phyloP scores from a whole-genome alignment of 1,140 invertebrate genomes.

The Oreohelix idahoensis region DNA sequence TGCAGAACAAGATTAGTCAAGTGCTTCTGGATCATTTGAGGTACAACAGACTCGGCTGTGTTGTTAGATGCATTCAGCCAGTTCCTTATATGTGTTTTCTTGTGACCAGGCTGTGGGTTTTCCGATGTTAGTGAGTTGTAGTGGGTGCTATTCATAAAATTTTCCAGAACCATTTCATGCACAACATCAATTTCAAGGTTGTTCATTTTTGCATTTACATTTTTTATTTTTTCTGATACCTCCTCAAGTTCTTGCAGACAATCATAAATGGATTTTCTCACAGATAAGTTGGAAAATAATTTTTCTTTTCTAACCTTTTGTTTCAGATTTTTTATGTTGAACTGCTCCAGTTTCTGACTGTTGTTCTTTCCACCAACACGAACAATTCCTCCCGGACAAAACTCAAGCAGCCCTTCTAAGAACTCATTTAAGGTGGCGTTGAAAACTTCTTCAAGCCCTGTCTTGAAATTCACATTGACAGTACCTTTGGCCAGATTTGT shows the following conservation, averaged over 20 bases:
- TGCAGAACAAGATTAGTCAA: slow-evolving; percentile 9
- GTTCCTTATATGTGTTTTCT: background rate
- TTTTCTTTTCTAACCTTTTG: slow-evolving; percentile 32
- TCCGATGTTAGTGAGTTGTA: background rate
- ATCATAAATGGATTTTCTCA: background rate
- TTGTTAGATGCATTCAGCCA: slow-evolving; percentile 19
- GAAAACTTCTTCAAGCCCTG: slow-evolving; percentile 30
- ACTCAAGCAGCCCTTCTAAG: slow-evolving; percentile 77
- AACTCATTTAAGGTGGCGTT: slow-evolving; percentile 33
- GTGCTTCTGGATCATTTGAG: slow-evolving; percentile 1
- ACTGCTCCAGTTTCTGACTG: slow-evolving; percentile 62
- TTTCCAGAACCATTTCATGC: background rate
- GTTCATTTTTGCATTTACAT: slow-evolving; percentile 14
- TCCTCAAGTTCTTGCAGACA: background rate
- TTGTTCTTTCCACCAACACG: slow-evolving; percentile 83
- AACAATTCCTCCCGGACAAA: slow-evolving; percentile 73
- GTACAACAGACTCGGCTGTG: background rate
- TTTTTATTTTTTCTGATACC: background rate
- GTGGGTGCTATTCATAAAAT: background rate
- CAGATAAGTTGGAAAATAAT: background rate
- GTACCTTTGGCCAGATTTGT: slow-evolving; percentile 56
- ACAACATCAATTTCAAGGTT: background rate
- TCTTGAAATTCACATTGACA: slow-evolving; percentile 72
- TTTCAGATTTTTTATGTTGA: slow-evolving; percentile 44
- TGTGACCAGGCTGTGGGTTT: background rate